A percentile compares a stretch with the other conserved stretches of the same genome.
Evolutionary conservation across 2,113 vertebrate genomes (phyloP).

Genomic region (Cathartes aura): DNA sequence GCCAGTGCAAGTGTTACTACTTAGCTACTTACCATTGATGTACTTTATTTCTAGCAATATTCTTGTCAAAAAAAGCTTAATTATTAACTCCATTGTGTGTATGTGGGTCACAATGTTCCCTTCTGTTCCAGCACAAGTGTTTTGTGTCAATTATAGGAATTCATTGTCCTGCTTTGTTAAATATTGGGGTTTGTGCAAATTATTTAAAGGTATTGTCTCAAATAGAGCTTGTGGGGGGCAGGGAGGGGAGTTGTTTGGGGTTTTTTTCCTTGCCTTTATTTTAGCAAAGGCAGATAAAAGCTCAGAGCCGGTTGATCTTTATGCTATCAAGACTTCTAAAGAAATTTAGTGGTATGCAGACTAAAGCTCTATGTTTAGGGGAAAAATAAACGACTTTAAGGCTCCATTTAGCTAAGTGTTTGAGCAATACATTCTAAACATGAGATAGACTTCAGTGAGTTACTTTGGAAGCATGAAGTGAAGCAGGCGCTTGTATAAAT

Average conservation of each 20-base stretch:
- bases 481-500: not conserved
- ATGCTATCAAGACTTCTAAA: not conserved
- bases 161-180: not conserved
- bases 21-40: not conserved
- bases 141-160: not conserved
- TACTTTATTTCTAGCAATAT: not conserved
- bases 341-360: not conserved
- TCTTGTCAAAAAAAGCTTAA: not conserved
- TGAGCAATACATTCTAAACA: not conserved
- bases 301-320: not conserved
- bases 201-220: not conserved
- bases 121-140: not conserved
- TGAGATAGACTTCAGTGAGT: not conserved
- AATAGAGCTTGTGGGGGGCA: not conserved
- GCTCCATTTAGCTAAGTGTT: not conserved
- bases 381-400: not conserved
- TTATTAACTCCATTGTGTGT: not conserved
- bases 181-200: not conserved
- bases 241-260: not conserved
- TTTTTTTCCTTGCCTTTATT: not conserved
- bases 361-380: not conserved
- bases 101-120: conserved; percentile 2
- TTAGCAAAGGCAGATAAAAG: not conserved
- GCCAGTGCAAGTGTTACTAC: not conserved
- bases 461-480: not conserved